These are phyloP conservation scores for Beris morrisii DNA, from an alignment of 2,888 invertebrate genomes.

Conservation along the genomic window DNA sequence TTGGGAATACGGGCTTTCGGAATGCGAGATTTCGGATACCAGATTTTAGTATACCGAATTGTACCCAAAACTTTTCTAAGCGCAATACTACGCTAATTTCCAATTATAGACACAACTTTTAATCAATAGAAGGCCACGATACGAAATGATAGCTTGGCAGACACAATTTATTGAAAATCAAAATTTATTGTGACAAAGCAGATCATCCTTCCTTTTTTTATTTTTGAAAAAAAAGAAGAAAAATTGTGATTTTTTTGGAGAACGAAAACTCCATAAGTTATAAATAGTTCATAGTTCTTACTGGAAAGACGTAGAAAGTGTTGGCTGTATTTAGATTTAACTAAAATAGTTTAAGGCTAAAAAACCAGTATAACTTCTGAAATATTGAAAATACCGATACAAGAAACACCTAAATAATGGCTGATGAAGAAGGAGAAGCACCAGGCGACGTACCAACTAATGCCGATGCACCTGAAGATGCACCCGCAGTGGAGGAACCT, in stretches of 20 bases:
- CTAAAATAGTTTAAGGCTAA: background rate
- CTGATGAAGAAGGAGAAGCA: background rate
- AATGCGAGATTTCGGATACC: too few relatives aligned
- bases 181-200: slow-evolving; percentile 21
- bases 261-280: too few relatives aligned
- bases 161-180: background rate
- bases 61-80: too few relatives aligned
- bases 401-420: background rate
- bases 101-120: too few relatives aligned
- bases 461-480: background rate
- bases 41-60: too few relatives aligned
- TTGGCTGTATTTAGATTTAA: background rate
- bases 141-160: too few relatives aligned
- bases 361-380: background rate
- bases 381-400: too few relatives aligned
- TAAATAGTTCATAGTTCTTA: background rate
- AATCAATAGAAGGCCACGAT: too few relatives aligned
- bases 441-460: background rate
- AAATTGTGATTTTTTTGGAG: background rate
- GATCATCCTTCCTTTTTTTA: slow-evolving; percentile 14
- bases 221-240: slow-evolving; percentile 14
- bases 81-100: too few relatives aligned
- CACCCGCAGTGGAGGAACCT: background rate
- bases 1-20: too few relatives aligned
- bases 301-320: slow-evolving; percentile 1